Base-by-base conservation (phyloP, 1,140 invertebrate genomes). In the Drosophila bipectinata region DNA sequence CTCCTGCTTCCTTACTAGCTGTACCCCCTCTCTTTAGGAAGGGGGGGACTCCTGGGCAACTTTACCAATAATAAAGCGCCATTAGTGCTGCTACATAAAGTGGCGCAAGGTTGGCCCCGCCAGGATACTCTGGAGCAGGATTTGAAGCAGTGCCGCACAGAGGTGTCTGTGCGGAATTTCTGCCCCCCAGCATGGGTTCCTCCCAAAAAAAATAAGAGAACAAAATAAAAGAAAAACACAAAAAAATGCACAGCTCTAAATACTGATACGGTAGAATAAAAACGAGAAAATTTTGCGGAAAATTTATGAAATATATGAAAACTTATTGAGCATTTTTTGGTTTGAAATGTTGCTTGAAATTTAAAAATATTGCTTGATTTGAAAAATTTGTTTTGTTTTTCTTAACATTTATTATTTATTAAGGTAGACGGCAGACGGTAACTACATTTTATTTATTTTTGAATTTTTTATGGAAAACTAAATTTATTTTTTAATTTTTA, bases 51-150 rank as follows among this genome's bases (percentile, higher is more conserved):
- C 39, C 44, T 48, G 51, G 64, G 63, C 68, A 89, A 84, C 79
- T 79, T 87, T 89, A 72, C 72, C 83, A 89, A 88, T 88, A 88
- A 88, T 89, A 89, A 77, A 85, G 78, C 79, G 74, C 85, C 84
- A 89, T 88, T 88, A 88, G 84, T 89, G 79, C 79, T 79, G 83
- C 84, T 84, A 79, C 83, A 89, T 88, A 84, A 88, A 84, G 63
- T 73, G 77, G 55, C 45, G 6, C 14, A 44, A 44, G 39, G 39
- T 44, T 37, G 34, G 34, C 9, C 32, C 34, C 30, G 37, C 12
- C 37, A 41, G 12, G 37, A 41, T 14, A 14, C 9, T 32, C 34
- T 9, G 34, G 7, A 6, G 9, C 39, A 18, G 39, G 39, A 44
- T 15, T 4, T 14, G 12, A 37, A 18, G 4, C 32, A 10, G 28